phyloP scores from a whole-genome alignment of 2,113 vertebrate genomes.

The Brachyhypopomus occidentalis region DNA sequence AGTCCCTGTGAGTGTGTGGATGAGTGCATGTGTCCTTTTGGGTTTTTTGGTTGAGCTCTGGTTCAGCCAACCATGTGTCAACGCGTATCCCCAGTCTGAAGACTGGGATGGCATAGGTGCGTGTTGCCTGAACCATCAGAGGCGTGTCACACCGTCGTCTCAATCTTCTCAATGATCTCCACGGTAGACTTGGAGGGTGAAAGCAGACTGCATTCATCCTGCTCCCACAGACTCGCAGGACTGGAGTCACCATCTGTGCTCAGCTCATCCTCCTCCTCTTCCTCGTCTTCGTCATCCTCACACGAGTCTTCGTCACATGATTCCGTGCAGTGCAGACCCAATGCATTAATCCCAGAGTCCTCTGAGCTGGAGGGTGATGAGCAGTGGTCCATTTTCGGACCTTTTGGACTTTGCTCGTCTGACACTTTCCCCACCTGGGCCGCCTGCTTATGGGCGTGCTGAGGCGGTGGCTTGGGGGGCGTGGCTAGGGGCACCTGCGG shows the following conservation, averaged over 20 bases:
- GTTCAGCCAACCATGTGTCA: slow-evolving; percentile 13
- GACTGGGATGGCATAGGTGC: neutral
- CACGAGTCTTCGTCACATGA: slow-evolving; percentile 87
- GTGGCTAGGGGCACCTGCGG: slow-evolving; percentile 8
- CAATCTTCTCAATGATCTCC: slow-evolving; percentile 90
- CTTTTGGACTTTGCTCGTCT: slow-evolving; percentile 46
- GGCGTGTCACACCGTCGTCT: slow-evolving; percentile 83
- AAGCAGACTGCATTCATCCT: slow-evolving; percentile 80
- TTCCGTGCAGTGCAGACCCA: slow-evolving; percentile 83
- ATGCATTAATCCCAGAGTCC: slow-evolving; percentile 87
- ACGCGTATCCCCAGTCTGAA: neutral
- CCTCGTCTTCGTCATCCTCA: slow-evolving; percentile 80
- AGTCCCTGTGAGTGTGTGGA: neutral
- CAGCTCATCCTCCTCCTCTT: slow-evolving; percentile 58
- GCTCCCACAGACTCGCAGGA: slow-evolving; percentile 83
- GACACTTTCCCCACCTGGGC: slow-evolving; percentile 33
- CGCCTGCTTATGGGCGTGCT: slow-evolving; percentile 36
- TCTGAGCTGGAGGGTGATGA: slow-evolving; percentile 87
- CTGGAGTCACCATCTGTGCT: slow-evolving; percentile 80
- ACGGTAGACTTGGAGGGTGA: slow-evolving; percentile 83
- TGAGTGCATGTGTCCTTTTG: neutral
- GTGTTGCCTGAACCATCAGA: neutral
- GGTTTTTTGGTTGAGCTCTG: slow-evolving; percentile 24
- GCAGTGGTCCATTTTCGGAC: slow-evolving; percentile 83
- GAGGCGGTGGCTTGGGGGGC: slow-evolving; percentile 48